Percentiles rank a stretch among this genome's conserved stretches.
phyloP scores from a whole-genome alignment of 2,888 invertebrate species.

The Monoplex corrugatus region DNA sequence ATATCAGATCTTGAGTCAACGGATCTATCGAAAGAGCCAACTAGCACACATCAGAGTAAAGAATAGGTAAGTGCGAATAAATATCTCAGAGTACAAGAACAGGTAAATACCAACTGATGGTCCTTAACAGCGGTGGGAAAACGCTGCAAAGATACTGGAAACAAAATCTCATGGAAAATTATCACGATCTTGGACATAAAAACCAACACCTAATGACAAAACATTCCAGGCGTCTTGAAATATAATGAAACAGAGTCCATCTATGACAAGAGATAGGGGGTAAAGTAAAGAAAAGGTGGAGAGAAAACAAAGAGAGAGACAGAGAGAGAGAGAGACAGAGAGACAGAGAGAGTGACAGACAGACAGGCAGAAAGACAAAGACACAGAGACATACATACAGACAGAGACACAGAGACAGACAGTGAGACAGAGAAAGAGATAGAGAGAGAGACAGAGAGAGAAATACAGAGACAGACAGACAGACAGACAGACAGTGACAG shows the following conservation, averaged over 20 bases:
- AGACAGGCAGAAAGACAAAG: constrained; percentile 15
- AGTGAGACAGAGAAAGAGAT: background rate
- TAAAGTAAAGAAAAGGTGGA: background rate
- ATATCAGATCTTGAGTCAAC: too few species aligned
- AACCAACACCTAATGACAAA: too few species aligned
- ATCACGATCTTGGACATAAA: too few species aligned
- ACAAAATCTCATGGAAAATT: background rate
- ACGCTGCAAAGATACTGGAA: background rate
- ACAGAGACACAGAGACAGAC: background rate
- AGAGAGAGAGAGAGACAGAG: constrained; percentile 29
- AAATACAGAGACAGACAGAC: constrained; percentile 34
- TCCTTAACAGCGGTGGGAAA: too few species aligned
- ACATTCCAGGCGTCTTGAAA: too few species aligned
- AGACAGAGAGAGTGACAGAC: constrained; percentile 24
- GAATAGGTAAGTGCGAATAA: too few species aligned
- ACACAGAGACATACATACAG: background rate
- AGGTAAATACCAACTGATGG: too few species aligned
- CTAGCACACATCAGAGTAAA: too few species aligned
- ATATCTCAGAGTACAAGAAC: too few species aligned
- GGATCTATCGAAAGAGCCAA: too few species aligned
- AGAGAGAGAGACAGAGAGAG: constrained; percentile 26
- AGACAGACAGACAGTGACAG: background rate
- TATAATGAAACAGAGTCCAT: too few species aligned
- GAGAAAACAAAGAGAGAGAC: background rate
- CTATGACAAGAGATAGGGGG: too few species aligned